Percentiles rank a stretch among this genome's conserved stretches.
Conservation (phyloP, 2,888 invertebrate genomes). For the Thymelicus acteon region DNA sequence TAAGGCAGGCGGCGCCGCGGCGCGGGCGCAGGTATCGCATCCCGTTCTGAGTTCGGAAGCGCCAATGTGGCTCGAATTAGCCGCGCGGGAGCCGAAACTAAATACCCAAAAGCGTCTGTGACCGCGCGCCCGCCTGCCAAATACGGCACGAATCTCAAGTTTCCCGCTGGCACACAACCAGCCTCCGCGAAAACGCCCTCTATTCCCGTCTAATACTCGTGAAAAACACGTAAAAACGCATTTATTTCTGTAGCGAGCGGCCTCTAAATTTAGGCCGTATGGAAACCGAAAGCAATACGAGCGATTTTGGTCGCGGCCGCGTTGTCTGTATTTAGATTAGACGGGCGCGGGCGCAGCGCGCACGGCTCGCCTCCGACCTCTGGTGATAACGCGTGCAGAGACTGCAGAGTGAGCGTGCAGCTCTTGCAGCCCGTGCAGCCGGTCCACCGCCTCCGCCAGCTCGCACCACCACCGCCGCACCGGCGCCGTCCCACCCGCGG, state of each 20-base stretch:
- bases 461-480: slow-evolving; percentile 41
- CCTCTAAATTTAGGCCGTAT: slow-evolving; percentile 84
- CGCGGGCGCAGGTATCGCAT: slow-evolving; percentile 43
- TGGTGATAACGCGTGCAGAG: slow-evolving; percentile 45
- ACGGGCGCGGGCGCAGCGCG: slow-evolving; percentile 59
- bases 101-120: slow-evolving; percentile 77
- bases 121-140: slow-evolving; percentile 72
- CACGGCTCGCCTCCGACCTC: slow-evolving; percentile 49
- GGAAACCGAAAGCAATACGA: slow-evolving; percentile 82
- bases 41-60: slow-evolving; percentile 33
- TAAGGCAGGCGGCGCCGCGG: slow-evolving; percentile 49
- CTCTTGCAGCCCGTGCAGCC: slow-evolving; percentile 17
- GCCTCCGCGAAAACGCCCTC: slow-evolving; percentile 70
- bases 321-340: slow-evolving; percentile 83
- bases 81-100: slow-evolving; percentile 64
- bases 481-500: slow-evolving; percentile 45
- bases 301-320: slow-evolving; percentile 79
- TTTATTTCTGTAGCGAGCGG: slow-evolving; percentile 82
- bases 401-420: slow-evolving; percentile 34
- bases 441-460: slow-evolving; percentile 34
- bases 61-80: slow-evolving; percentile 45
- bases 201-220: slow-evolving; percentile 72
- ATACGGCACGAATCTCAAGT: slow-evolving; percentile 83
- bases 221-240: slow-evolving; percentile 81
- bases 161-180: slow-evolving; percentile 66